Evolutionary conservation across 2,113 vertebrate genomes (phyloP).

Genomic region (Coregonus clupeaformis): DNA sequence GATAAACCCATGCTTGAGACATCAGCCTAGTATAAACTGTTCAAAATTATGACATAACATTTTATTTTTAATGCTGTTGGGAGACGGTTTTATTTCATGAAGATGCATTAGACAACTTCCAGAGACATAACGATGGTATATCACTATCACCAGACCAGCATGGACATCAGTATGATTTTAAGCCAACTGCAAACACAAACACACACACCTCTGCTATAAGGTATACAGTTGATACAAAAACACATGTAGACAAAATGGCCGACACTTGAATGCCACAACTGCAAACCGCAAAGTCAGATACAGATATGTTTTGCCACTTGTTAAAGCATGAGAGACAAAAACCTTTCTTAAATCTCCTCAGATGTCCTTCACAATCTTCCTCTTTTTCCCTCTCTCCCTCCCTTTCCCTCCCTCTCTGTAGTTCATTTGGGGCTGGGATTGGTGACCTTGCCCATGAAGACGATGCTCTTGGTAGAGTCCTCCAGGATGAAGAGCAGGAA

Average conservation of each 20-base stretch:
- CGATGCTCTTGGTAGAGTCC: conserved; percentile 72
- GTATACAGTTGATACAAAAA: neutral
- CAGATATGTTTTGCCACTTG: neutral
- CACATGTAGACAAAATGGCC: neutral
- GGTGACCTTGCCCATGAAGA: conserved; percentile 84
- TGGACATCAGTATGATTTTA: neutral
- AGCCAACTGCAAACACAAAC: no score
- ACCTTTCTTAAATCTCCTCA: neutral
- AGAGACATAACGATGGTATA: no score
- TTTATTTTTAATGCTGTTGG: no score
- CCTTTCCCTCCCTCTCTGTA: neutral
- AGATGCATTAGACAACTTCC: no score
- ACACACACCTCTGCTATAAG: neutral
- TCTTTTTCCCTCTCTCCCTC: neutral
- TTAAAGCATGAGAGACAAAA: neutral
- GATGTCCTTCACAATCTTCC: neutral
- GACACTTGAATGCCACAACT: neutral
- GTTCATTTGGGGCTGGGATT: conserved; percentile 57
- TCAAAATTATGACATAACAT: no score
- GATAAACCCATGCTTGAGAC: no score
- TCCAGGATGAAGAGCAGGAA: conserved; percentile 81
- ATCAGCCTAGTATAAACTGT: no score
- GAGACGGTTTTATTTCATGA: no score
- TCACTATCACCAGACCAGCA: neutral
- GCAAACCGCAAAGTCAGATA: neutral